Conservation (phyloP, 2,797 vertebrate genomes). For the Arrhamphus sclerolepis region DNA sequence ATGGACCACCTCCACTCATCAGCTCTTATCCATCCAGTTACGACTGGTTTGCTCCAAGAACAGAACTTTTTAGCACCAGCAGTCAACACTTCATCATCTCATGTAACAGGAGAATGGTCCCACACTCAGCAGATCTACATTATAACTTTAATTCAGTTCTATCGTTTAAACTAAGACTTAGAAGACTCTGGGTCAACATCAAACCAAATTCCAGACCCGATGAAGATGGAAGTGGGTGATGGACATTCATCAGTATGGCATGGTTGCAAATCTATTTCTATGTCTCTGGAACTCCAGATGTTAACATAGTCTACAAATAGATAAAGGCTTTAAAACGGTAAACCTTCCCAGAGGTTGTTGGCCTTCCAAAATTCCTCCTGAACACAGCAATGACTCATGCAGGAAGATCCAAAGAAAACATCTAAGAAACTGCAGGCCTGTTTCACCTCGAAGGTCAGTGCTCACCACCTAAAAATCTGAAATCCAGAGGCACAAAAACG, state of each 20-base stretch:
- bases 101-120: too few species aligned
- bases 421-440: background rate
- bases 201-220: background rate
- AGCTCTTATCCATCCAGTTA: too few species aligned
- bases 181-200: background rate
- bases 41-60: too few species aligned
- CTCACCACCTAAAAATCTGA: background rate
- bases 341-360: conserved; percentile 3
- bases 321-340: conserved; percentile 6
- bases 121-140: too few species aligned
- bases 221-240: conserved; percentile 10
- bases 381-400: conserved; percentile 8
- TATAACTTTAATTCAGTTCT: too few species aligned
- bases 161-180: too few species aligned
- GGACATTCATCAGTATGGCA: background rate
- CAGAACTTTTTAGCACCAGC: too few species aligned
- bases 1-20: too few species aligned
- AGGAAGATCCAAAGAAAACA: conserved; percentile 14
- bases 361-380: conserved; percentile 5
- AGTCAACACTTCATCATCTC: too few species aligned
- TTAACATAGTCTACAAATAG: conserved; percentile 1
- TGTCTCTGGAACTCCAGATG: background rate
- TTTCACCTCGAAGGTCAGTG: conserved; percentile 10
- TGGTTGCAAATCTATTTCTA: conserved; percentile 1
- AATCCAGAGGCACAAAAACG: background rate